A percentile compares a stretch with the other conserved stretches of the same genome.
phyloP scores from a whole-genome alignment of 2,888 invertebrate genomes.

The Drymonia ruficornis region DNA sequence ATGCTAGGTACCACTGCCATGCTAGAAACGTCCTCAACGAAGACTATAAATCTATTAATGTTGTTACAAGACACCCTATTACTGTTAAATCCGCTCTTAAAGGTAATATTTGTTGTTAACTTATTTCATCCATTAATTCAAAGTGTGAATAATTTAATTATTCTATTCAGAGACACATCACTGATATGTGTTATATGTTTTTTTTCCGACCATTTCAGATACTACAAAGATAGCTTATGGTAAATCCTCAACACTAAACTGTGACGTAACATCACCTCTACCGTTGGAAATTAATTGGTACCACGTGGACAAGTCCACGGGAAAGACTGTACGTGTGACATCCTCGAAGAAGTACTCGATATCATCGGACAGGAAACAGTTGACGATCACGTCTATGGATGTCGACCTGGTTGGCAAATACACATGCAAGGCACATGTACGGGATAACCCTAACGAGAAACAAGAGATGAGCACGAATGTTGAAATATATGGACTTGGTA shows the following conservation, averaged over 20 bases:
- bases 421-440: slow-evolving; percentile 7
- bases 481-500: slow-evolving; percentile 3
- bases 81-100: slow-evolving; percentile 9
- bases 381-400: slow-evolving; percentile 31
- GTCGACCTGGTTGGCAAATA: slow-evolving; percentile 25
- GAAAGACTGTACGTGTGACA: slow-evolving; percentile 7
- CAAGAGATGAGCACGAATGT: slow-evolving; percentile 2
- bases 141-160: too few relatives aligned
- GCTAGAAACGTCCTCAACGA: slow-evolving; percentile 25
- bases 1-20: slow-evolving; percentile 24
- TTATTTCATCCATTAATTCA: too few relatives aligned
- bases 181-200: not conserved
- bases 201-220: slow-evolving; percentile 12
- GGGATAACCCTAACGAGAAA: not conserved
- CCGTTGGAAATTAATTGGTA: slow-evolving; percentile 34
- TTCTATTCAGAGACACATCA: too few relatives aligned
- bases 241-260: slow-evolving; percentile 17
- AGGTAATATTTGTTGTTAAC: too few relatives aligned
- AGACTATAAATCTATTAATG: slow-evolving; percentile 9
- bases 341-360: slow-evolving; percentile 25
- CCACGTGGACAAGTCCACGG: slow-evolving; percentile 13
- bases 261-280: slow-evolving; percentile 29
- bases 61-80: slow-evolving; percentile 29
- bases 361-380: slow-evolving; percentile 18
- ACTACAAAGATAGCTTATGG: slow-evolving; percentile 19